Conservation (phyloP, 2,113 vertebrate genomes). For the rat (Rattus norvegicus) region GRCr8 NC_086021.1:136003501-136004000, state of each 20-base stretch:
- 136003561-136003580: background rate
- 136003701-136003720: background rate
- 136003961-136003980: background rate
- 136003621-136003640: background rate
- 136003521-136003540: background rate
- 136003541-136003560: background rate
- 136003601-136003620: background rate
- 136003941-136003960: background rate
- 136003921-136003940: background rate
- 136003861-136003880: background rate
- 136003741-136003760: background rate
- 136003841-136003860: background rate
- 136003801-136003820: background rate
- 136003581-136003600: background rate
- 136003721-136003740: background rate
- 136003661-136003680: background rate
- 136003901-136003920: background rate
- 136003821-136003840: background rate
- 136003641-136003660: constrained; percentile 23
- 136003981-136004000: background rate
- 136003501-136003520: background rate
- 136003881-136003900: background rate
- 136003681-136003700: background rate
- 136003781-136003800: background rate
- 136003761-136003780: background rate